A percentile compares a stretch with the other conserved stretches of the same genome.
These are phyloP conservation scores for Cacajao melanocephalus DNA, from an alignment of 2,797 vertebrate species.

Conservation along the genomic window DNA sequence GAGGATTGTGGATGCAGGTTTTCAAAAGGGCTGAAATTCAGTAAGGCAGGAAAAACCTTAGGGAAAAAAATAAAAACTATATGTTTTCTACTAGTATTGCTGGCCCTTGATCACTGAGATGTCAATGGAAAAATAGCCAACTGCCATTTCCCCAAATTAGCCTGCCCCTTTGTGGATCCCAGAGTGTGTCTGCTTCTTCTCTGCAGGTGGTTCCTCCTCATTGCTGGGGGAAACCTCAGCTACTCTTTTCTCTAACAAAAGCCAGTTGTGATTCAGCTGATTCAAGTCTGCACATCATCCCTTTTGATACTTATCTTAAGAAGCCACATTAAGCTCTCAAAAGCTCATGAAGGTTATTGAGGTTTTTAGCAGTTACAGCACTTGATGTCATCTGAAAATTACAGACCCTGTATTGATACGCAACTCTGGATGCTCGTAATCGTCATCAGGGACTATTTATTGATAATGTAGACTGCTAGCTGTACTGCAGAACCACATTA, in stretches of 20 bases:
- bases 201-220: conserved; percentile 76
- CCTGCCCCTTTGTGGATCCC: neutral
- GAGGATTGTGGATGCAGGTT: neutral
- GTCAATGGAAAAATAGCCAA: conserved; percentile 72
- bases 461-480: neutral
- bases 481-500: neutral
- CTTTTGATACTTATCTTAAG: conserved; percentile 55
- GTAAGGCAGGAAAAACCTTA: neutral
- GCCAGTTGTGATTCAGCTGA: conserved; percentile 64
- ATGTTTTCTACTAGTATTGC: conserved; percentile 29
- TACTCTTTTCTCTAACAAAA: conserved; percentile 41
- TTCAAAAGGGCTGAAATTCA: neutral
- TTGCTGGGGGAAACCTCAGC: conserved; percentile 66
- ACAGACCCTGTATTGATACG: neutral
- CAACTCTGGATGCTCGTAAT: neutral
- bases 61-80: conserved; percentile 8
- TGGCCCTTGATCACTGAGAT: conserved; percentile 63
- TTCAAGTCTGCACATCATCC: neutral
- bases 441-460: neutral
- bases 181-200: neutral
- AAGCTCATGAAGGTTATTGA: conserved; percentile 23
- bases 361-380: neutral
- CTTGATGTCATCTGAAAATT: conserved; percentile 17
- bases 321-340: neutral
- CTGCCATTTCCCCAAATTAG: conserved; percentile 73